Percentiles rank a stretch among this genome's conserved stretches.
These are phyloP conservation scores for Percopsis transmontana DNA, from an alignment of 2,113 vertebrate species.

Conservation along the genomic window DNA sequence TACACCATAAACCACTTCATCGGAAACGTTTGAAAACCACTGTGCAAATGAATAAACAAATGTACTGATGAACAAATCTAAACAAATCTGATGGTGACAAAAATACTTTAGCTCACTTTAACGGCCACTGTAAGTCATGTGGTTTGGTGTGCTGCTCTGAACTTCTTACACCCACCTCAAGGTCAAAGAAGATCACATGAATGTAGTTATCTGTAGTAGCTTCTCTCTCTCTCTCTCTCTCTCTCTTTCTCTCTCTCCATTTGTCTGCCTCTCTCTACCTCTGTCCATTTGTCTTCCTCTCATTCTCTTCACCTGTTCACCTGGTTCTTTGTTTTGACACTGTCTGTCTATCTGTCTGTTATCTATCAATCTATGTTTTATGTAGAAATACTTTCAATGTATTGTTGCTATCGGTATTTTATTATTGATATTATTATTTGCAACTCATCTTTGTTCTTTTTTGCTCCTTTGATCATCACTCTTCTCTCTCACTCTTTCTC, in stretches of 20 bases:
- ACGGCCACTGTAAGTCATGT: background rate
- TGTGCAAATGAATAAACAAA: too few relatives aligned
- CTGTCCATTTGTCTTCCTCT: background rate
- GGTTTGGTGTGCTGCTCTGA: background rate
- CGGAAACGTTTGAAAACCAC: too few relatives aligned
- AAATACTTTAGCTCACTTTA: background rate
- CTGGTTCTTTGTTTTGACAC: background rate
- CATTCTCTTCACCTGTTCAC: slow-evolving; percentile 1
- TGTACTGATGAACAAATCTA: too few relatives aligned
- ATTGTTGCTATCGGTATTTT: too few relatives aligned
- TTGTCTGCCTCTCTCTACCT: background rate
- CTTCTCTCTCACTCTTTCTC: slow-evolving; percentile 1
- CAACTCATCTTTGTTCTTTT: background rate
- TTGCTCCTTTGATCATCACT: background rate
- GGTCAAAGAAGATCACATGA: too few relatives aligned
- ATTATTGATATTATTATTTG: too few relatives aligned
- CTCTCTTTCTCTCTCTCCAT: slow-evolving; percentile 21
- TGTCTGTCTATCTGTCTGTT: slow-evolving; percentile 20
- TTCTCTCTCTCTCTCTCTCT: slow-evolving; percentile 21
- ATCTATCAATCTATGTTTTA: slow-evolving; percentile 5
- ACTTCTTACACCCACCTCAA: too few relatives aligned
- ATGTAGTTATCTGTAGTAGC: too few relatives aligned
- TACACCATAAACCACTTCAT: too few relatives aligned
- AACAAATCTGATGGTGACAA: too few relatives aligned
- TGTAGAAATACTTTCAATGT: background rate